Base-by-base conservation (phyloP, 92 coral and sea anemone genomes). In the Phenganax subtilis region DNA sequence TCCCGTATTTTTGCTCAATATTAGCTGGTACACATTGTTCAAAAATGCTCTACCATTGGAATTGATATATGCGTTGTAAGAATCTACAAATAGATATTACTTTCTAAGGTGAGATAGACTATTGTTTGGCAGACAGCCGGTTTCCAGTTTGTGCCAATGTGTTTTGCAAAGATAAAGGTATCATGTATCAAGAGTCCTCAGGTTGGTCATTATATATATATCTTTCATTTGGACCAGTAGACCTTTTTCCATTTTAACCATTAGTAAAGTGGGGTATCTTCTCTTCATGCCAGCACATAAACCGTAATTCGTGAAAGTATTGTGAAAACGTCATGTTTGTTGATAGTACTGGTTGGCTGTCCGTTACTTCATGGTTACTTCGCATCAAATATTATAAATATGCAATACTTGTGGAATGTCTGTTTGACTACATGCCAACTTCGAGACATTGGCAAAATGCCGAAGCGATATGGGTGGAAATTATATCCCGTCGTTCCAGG, bases 101-200 rank as follows among this genome's bases (percentile, higher is more conserved):
- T 62, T 9, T 68, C 10, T 51, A 68, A 9, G 53, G 73, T 20
- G 25, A 20, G 25, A 20, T 20, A 20, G 25, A 20, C 25, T 20
- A 20, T 20, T 0, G 53, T 37, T 37, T 37, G 31, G 29, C 73
- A 68, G 73, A 68, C 73, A 68, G 73, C 73, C 29, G 73, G 73
- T 10, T 68, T 1, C 73, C 73, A 68, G 73, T 68, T 68, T 29
- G 47, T 12, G 17, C 2, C 29, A 68, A 68, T 68, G 73, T 68
- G 73, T 30, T 29, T 37, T 28, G 73, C 54, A 51, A 30, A 68
- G 54, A 37, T 30, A 30, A 68, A 68, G 73, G 53, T 37, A 14
- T 68, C 73, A 30, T 37, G 73, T 68, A 37, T 68, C 73, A 68
- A 20, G 54, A 37, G 53, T 30, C 73, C 73, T 37, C 47, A 12